These are phyloP conservation scores for Brachionus paranguensis DNA, from an alignment of 1,140 invertebrate genomes.

Conservation along the genomic window DNA sequence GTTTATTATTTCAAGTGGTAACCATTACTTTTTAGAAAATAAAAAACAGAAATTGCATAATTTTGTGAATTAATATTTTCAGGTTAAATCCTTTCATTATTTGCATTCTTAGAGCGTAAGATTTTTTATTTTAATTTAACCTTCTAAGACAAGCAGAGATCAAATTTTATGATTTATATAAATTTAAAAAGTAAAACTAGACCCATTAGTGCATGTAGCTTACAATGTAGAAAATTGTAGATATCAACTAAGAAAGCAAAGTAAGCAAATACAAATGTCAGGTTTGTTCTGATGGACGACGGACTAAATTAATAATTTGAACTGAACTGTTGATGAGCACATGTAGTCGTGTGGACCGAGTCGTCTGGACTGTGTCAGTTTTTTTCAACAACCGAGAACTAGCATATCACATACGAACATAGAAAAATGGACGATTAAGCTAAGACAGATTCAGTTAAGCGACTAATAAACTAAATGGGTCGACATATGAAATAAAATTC, in stretches of 20 bases:
- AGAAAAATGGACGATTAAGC: conserved; percentile 13
- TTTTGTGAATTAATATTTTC: neutral
- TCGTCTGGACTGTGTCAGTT: neutral
- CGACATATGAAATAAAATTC: neutral
- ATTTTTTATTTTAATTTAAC: neutral
- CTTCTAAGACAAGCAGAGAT: too few relatives aligned
- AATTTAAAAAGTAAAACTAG: too few relatives aligned
- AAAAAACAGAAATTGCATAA: neutral
- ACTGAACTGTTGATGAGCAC: neutral
- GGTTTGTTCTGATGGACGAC: neutral
- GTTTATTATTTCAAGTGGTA: neutral
- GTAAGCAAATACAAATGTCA: neutral
- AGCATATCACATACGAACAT: neutral
- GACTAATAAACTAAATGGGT: conserved; percentile 36
- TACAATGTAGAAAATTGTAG: too few relatives aligned
- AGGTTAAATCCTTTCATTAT: neutral
- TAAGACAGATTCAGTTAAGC: neutral
- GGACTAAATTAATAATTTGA: neutral
- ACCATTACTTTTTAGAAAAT: neutral
- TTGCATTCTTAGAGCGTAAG: neutral
- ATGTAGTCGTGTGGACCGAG: neutral
- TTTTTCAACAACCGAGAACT: neutral
- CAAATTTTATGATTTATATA: too few relatives aligned
- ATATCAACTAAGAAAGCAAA: neutral
- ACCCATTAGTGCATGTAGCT: too few relatives aligned